Percentiles rank a stretch among this genome's conserved stretches.
Evolutionary conservation across 37 sponge, comb jelly and placozoan species (phyloP).

Genomic region (Bolinopsis microptera): DNA sequence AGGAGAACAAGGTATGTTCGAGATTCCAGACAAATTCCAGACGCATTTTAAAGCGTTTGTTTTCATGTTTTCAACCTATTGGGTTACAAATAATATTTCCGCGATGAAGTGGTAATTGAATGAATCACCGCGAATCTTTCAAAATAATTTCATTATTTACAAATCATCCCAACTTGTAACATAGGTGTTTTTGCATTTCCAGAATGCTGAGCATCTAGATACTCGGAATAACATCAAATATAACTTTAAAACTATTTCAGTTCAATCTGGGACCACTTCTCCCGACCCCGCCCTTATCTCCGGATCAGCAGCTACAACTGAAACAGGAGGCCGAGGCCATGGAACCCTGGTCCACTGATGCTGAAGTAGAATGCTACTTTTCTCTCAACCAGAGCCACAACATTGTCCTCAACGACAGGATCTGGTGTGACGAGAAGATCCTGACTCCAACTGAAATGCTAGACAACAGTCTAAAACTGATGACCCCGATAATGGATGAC

Average conservation of each 20-base stretch:
- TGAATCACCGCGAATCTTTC: too few relatives aligned
- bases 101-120: not conserved
- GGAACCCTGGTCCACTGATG: not conserved
- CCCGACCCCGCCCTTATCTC: conserved; percentile 16
- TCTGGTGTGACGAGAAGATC: conserved; percentile 42
- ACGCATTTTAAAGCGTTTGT: too few relatives aligned
- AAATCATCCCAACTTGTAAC: too few relatives aligned
- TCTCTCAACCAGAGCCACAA: conserved; percentile 28
- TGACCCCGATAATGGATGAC: conserved; percentile 31
- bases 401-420: conserved; percentile 47
- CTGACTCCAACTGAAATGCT: not conserved
- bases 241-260: too few relatives aligned
- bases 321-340: conserved; percentile 19
- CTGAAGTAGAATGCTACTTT: conserved; percentile 54
- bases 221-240: too few relatives aligned
- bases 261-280: conserved; percentile 12
- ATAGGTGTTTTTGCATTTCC: too few relatives aligned
- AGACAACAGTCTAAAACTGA: not conserved
- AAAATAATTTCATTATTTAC: too few relatives aligned
- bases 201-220: too few relatives aligned
- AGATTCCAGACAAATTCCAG: not conserved
- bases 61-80: too few relatives aligned
- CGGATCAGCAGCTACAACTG: conserved; percentile 30
- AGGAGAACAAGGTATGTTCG: not conserved
- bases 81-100: too few relatives aligned